Evolutionary conservation across 2,888 invertebrate species (phyloP), one percentile per base, ranked within the genome.

Genomic region (Rhagonycha lutea): DNA sequence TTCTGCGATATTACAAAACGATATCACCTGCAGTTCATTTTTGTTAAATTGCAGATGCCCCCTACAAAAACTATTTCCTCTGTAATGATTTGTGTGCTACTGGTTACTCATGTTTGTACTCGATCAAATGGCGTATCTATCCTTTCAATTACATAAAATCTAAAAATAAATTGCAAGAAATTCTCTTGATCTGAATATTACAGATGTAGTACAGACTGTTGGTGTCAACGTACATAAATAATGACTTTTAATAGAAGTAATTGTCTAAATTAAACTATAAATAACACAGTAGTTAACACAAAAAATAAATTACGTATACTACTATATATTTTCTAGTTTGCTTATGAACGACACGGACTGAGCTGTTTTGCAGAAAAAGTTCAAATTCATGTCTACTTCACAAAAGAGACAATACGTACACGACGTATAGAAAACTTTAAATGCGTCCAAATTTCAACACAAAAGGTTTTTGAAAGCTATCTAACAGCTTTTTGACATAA

Each of bases 401-500:
- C 47, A 47, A 47, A 47, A 47, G 47, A 47, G n/a, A 47, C 47
- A 47, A 47, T 47, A n/a, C 47, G 8, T 47, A 47, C 47, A 47
- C 47, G n/a, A n/a, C 47, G 5, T 47, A 47, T 47, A 47, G n/a
- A 47, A 47, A 47, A 65, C 65, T 73, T 32, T 32, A 72, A 65
- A 10, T 32, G 68, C 73, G 69, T 73, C 62, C 73, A 73, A 68
- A 61, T 61, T 73, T 28, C 12, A 32, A 28, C 62, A 62, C 68
- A 72, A 70, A 68, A 28, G 61, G 14, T 70, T 61, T 68, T 23
- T 75, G 69, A 72, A 75, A 70, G 69, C 65, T 18, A 72, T 61
- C 76, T 69, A 76, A 68, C 62, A 69, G 11, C 26, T 60, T 72
- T 70, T 23, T 69, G 69, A 69, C 72, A 76, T 73, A 76, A 76